phyloP scores from a whole-genome alignment of 2,888 invertebrate genomes.

The Allolobophora icterica region DNA sequence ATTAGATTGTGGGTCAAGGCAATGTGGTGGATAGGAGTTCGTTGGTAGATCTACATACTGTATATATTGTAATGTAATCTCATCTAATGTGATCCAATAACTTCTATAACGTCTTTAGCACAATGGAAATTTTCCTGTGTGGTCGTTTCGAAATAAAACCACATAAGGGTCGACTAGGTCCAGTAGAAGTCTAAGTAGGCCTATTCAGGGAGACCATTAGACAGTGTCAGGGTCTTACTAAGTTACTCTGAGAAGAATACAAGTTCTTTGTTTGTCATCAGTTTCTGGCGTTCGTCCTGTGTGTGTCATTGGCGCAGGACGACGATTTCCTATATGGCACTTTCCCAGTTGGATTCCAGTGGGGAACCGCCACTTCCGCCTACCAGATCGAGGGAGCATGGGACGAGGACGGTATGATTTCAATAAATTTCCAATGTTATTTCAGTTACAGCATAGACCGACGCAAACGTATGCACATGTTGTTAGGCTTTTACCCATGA shows the following conservation, averaged over 20 bases:
- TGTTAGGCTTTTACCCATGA: too few relatives aligned
- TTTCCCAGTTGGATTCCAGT: slow-evolving; percentile 54
- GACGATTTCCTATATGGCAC: slow-evolving; percentile 31
- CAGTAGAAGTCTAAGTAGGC: not conserved
- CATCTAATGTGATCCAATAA: too few relatives aligned
- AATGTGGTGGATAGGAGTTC: not conserved
- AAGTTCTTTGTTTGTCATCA: not conserved
- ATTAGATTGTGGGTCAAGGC: too few relatives aligned
- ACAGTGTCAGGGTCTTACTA: too few relatives aligned
- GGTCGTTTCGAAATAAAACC: not conserved
- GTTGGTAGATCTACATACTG: not conserved
- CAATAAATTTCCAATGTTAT: not conserved
- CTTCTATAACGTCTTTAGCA: not conserved
- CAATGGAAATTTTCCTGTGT: not conserved
- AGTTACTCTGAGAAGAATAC: not conserved
- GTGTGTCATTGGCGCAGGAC: not conserved
- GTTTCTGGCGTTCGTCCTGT: not conserved
- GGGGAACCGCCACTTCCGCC: slow-evolving; percentile 66
- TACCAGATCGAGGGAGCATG: slow-evolving; percentile 73
- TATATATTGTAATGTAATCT: not conserved
- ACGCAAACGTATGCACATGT: too few relatives aligned
- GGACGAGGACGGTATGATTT: slow-evolving; percentile 69
- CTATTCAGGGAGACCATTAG: not conserved
- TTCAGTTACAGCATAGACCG: not conserved
- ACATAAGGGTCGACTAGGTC: not conserved